These are phyloP conservation scores for Gari tellinella DNA, from an alignment of 2,888 invertebrate genomes.

Conservation along the genomic window DNA sequence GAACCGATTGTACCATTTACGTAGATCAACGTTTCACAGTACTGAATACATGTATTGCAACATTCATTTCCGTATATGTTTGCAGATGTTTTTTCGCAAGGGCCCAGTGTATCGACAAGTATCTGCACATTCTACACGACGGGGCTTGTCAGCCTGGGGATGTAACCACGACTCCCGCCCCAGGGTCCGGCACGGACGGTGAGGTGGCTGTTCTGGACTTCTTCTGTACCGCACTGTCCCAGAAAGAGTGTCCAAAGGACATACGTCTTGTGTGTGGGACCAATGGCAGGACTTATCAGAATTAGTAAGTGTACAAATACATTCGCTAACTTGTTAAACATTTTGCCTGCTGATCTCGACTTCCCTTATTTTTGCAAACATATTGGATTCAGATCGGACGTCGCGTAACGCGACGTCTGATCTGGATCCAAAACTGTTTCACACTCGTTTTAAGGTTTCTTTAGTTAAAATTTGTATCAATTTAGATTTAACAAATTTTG, in stretches of 20 bases:
- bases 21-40: no score
- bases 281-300: conserved; percentile 53
- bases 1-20: no score
- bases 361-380: no score
- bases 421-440: no score
- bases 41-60: no score
- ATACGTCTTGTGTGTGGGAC: conserved; percentile 51
- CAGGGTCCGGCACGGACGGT: conserved; percentile 19
- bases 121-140: conserved; percentile 49
- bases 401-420: no score
- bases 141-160: conserved; percentile 41
- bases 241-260: conserved; percentile 46
- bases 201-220: conserved; percentile 62
- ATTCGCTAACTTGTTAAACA: not conserved
- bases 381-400: no score
- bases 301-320: conserved; percentile 47
- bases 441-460: no score
- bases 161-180: conserved; percentile 29
- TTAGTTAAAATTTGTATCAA: no score
- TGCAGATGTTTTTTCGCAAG: conserved; percentile 63
- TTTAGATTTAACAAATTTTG: no score
- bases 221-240: conserved; percentile 59
- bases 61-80: no score
- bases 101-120: conserved; percentile 44
- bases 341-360: no score